Evolutionary conservation across 1,140 invertebrate genomes (phyloP).

Genomic region (Andricus grossulariae): DNA sequence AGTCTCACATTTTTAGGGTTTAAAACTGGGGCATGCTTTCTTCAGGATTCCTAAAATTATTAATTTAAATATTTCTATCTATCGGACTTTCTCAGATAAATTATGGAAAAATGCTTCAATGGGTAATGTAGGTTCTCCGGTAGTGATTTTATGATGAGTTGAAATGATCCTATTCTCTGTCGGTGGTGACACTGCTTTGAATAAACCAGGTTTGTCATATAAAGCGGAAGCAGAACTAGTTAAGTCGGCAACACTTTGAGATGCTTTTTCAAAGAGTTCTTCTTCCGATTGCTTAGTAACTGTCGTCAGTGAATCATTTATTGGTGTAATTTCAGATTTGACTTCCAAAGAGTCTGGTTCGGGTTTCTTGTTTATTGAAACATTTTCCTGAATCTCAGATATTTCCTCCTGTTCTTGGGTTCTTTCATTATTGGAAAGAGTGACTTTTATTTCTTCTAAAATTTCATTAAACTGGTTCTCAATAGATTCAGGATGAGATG

Average conservation of each 20-base stretch:
- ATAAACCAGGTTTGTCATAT: slow-evolving; percentile 72
- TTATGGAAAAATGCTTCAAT: slow-evolving; percentile 77
- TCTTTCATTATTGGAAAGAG: neutral
- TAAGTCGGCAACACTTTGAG: slow-evolving; percentile 75
- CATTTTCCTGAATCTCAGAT: neutral
- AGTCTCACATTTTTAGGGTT: too few relatives aligned
- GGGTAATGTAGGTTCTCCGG: slow-evolving; percentile 76
- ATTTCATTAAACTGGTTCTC: neutral
- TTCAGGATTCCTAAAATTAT: too few relatives aligned
- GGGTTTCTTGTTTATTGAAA: neutral
- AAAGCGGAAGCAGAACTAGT: slow-evolving; percentile 75
- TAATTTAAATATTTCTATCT: neutral
- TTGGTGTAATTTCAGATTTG: neutral
- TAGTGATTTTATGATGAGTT: slow-evolving; percentile 68
- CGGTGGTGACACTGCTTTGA: slow-evolving; percentile 69
- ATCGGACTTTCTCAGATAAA: slow-evolving; percentile 63
- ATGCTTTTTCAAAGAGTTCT: slow-evolving; percentile 69
- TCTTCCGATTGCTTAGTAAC: slow-evolving; percentile 60
- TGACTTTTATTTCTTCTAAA: neutral
- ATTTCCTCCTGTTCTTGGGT: neutral
- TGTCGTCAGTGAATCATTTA: slow-evolving; percentile 41
- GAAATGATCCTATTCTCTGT: slow-evolving; percentile 61
- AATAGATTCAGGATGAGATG: neutral
- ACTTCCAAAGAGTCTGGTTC: neutral
- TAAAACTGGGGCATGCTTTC: too few relatives aligned